phyloP scores from a whole-genome alignment of 2,797 vertebrate genomes.

The Pempheris klunzingeri region DNA sequence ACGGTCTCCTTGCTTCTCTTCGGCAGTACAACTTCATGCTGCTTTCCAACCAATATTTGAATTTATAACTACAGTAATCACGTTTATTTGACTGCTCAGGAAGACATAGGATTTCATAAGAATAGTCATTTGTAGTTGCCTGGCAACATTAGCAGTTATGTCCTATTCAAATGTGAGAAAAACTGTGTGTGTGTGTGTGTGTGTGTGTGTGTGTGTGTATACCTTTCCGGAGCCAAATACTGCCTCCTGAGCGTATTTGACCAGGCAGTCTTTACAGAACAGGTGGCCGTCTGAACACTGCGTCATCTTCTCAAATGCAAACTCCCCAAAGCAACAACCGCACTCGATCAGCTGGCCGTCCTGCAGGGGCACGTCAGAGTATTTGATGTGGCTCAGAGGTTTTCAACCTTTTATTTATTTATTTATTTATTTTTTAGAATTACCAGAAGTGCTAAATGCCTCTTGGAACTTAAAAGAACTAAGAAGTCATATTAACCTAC shows the following conservation, averaged over 20 bases:
- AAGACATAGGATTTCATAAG: not conserved
- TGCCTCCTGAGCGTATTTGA: constrained; percentile 97
- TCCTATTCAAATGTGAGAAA: not conserved
- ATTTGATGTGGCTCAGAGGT: not conserved
- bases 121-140: constrained; percentile 9
- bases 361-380: constrained; percentile 80
- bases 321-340: constrained; percentile 96
- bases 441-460: not conserved
- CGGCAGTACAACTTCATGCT: not conserved
- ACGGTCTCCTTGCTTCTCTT: not conserved
- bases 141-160: constrained; percentile 11
- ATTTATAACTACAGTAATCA: not conserved
- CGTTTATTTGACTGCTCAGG: constrained; percentile 3
- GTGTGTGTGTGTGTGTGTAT: constrained; percentile 26
- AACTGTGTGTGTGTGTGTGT: not conserved
- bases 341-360: constrained; percentile 98
- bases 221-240: constrained; percentile 97
- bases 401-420: not conserved
- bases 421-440: not conserved
- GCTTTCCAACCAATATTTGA: not conserved
- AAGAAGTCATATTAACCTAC: not conserved
- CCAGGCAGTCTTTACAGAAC: constrained; percentile 98
- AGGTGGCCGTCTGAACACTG: constrained; percentile 97
- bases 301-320: constrained; percentile 97
- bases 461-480: not conserved